Percentiles rank a stretch among this genome's conserved stretches.
Evolutionary conservation across 1,140 invertebrate genomes (phyloP).

Genomic region (Nylanderia fulva): DNA sequence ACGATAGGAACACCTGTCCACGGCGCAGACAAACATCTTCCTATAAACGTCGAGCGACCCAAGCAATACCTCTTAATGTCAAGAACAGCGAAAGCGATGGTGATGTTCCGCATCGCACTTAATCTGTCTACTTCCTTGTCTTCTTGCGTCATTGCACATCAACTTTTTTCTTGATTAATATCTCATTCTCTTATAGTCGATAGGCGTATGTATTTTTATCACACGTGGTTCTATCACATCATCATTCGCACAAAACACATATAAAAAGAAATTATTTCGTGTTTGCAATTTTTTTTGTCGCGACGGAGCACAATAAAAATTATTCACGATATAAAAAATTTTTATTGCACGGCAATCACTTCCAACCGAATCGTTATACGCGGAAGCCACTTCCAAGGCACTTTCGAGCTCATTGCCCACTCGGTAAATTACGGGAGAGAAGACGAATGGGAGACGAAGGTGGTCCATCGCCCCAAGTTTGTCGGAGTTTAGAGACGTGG

Average conservation of each 20-base stretch:
- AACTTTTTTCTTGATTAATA: not conserved
- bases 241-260: not conserved
- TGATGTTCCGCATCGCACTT: not conserved
- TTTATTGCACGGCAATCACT: conserved; percentile 35
- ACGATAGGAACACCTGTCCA: conserved; percentile 50
- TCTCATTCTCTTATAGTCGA: not conserved
- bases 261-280: not conserved
- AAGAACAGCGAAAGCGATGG: not conserved
- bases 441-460: conserved; percentile 60
- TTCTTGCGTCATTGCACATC: not conserved
- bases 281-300: not conserved
- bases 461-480: conserved; percentile 74
- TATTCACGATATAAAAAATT: conserved; percentile 41
- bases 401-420: conserved; percentile 52
- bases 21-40: conserved; percentile 25
- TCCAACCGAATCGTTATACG: conserved; percentile 21
- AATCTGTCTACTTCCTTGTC: not conserved
- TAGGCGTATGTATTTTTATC: not conserved
- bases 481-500: conserved; percentile 72
- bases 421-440: conserved; percentile 23
- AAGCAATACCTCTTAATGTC: conserved; percentile 52
- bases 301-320: not conserved
- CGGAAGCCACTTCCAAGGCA: conserved; percentile 3
- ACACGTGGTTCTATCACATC: not conserved
- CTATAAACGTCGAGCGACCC: conserved; percentile 53